These are phyloP conservation scores for Hippocampus abdominalis DNA, from an alignment of 2,113 vertebrate species.

Conservation along the genomic window DNA sequence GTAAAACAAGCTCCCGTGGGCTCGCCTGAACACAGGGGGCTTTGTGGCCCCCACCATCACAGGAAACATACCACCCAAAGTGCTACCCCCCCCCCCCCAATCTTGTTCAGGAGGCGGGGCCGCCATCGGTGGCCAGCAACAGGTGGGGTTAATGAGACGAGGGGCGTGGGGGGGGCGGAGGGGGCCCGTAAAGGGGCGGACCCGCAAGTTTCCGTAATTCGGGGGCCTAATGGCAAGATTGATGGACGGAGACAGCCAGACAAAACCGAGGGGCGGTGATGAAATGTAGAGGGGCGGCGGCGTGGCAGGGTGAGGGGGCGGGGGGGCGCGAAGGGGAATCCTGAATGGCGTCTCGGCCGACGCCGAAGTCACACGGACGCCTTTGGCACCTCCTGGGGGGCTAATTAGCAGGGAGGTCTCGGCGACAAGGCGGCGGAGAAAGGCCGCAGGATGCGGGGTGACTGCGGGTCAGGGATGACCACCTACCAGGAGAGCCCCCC, in stretches of 20 bases:
- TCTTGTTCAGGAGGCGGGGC: not conserved
- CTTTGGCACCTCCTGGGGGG: slow-evolving; percentile 82
- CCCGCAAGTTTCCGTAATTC: slow-evolving; percentile 81
- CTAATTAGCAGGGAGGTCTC: slow-evolving; percentile 99
- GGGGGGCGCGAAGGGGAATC: not conserved
- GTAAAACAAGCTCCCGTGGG: slow-evolving; percentile 91
- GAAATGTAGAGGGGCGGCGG: slow-evolving; percentile 72
- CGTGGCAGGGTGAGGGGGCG: slow-evolving; percentile 26
- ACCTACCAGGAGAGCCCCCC: slow-evolving; percentile 80
- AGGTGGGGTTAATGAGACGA: slow-evolving; percentile 33
- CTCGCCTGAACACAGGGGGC: slow-evolving; percentile 82
- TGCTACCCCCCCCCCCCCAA: slow-evolving; percentile 67
- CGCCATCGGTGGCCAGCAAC: slow-evolving; percentile 22
- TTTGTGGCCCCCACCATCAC: slow-evolving; percentile 78
- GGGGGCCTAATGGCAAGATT: slow-evolving; percentile 94
- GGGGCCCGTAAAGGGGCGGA: slow-evolving; percentile 79
- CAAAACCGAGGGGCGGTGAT: slow-evolving; percentile 80
- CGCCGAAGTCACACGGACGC: slow-evolving; percentile 72
- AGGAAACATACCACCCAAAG: slow-evolving; percentile 95
- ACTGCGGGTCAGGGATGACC: slow-evolving; percentile 85
- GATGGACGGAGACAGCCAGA: slow-evolving; percentile 95
- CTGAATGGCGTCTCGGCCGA: slow-evolving; percentile 77
- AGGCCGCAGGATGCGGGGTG: slow-evolving; percentile 83
- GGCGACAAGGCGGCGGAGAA: slow-evolving; percentile 79
- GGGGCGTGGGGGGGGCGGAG: slow-evolving; percentile 45